Conservation (phyloP, 2,888 invertebrate genomes). For the Sialis lutaria region DNA sequence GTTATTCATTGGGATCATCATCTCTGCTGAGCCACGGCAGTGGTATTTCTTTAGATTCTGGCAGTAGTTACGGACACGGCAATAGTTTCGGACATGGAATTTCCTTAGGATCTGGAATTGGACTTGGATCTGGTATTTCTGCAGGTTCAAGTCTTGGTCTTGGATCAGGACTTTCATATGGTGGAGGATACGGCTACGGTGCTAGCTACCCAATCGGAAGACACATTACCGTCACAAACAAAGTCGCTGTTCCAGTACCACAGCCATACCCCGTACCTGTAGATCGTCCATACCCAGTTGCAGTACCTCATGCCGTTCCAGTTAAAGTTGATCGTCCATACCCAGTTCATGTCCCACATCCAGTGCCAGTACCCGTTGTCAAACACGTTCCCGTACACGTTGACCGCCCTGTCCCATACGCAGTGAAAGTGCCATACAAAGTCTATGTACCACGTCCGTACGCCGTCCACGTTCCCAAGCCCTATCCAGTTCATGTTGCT, state of each 20-base stretch:
- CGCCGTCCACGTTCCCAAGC: constrained; percentile 30
- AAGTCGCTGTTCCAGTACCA: constrained; percentile 27
- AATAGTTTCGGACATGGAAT: not conserved
- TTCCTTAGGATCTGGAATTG: not conserved
- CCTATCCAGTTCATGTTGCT: constrained; percentile 27
- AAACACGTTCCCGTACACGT: constrained; percentile 32
- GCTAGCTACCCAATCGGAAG: constrained; percentile 9
- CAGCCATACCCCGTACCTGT: constrained; percentile 33
- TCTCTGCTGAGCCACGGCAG: not conserved
- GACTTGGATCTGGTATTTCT: not conserved
- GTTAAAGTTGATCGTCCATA: constrained; percentile 22
- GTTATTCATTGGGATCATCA: not conserved
- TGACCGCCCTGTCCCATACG: constrained; percentile 20
- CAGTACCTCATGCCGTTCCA: constrained; percentile 14
- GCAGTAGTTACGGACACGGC: not conserved
- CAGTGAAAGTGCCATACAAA: constrained; percentile 11
- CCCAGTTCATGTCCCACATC: constrained; percentile 28
- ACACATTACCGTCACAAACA: constrained; percentile 7
- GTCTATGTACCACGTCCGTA: constrained; percentile 12
- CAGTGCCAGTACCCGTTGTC: constrained; percentile 30
- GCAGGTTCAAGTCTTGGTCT: not conserved
- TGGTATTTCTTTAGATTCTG: not conserved
- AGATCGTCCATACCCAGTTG: constrained; percentile 23
- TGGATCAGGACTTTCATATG: constrained; percentile 6
- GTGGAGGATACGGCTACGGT: not conserved